Conservation (phyloP, 2,797 vertebrate species). For the Oryzias dopingdopingensis region DNA sequence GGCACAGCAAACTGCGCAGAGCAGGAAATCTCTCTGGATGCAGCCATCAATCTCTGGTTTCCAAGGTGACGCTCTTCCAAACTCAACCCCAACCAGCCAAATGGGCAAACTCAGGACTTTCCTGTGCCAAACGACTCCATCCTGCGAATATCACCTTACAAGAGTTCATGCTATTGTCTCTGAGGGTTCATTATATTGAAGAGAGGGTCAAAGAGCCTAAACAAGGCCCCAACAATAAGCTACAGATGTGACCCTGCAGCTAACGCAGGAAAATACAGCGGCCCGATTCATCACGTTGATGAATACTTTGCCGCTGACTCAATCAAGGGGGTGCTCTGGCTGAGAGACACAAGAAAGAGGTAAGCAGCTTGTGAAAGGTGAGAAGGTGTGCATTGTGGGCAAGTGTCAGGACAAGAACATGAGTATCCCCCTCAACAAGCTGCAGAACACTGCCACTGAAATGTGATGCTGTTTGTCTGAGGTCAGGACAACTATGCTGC, state of each 20-base stretch:
- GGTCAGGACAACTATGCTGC: slow-evolving; percentile 8
- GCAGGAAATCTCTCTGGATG: slow-evolving; percentile 32
- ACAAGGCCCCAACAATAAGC: slow-evolving; percentile 38
- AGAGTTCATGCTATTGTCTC: slow-evolving; percentile 21
- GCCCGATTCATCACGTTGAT: slow-evolving; percentile 40
- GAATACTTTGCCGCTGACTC: slow-evolving; percentile 38
- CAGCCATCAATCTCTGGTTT: slow-evolving; percentile 45
- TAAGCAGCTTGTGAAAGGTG: slow-evolving; percentile 51
- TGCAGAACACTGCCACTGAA: slow-evolving; percentile 32
- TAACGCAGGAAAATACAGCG: slow-evolving; percentile 14
- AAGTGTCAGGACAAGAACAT: slow-evolving; percentile 16
- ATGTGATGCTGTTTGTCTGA: slow-evolving; percentile 15
- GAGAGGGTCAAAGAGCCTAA: slow-evolving; percentile 13
- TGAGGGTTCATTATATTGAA: slow-evolving; percentile 14
- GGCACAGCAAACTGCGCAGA: slow-evolving; percentile 3
- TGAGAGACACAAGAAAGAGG: slow-evolving; percentile 19
- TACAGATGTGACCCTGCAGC: slow-evolving; percentile 55
- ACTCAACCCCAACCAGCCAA: slow-evolving; percentile 7
- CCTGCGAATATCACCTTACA: slow-evolving; percentile 23
- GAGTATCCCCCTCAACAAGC: slow-evolving; percentile 30
- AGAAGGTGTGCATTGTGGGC: slow-evolving; percentile 49
- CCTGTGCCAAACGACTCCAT: slow-evolving; percentile 13
- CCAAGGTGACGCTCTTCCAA: slow-evolving; percentile 37
- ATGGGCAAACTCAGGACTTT: slow-evolving; percentile 22
- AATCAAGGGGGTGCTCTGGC: slow-evolving; percentile 16